phyloP scores from a whole-genome alignment of 2,888 invertebrate genomes.

The Apocheima hispidaria region DNA sequence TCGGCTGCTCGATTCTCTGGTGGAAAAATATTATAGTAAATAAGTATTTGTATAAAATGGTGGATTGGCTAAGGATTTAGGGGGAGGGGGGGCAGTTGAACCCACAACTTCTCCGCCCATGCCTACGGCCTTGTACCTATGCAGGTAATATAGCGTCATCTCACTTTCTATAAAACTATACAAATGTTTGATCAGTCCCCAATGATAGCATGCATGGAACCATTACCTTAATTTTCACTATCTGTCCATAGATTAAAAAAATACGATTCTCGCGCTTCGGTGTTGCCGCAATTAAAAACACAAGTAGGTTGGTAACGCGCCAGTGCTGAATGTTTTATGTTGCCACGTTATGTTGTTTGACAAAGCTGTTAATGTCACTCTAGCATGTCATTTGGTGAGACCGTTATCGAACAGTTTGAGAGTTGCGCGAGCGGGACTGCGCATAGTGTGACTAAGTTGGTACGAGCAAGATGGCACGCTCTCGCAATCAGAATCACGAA shows the following conservation, averaged over 20 bases:
- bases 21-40: no score
- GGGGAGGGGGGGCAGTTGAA: no score
- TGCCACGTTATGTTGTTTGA: slow-evolving; percentile 75
- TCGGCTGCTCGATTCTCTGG: no score
- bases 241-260: slow-evolving; percentile 43
- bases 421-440: no score
- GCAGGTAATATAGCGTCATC: background rate
- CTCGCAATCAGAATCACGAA: no score
- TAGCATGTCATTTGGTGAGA: slow-evolving; percentile 77
- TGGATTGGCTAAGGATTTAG: no score
- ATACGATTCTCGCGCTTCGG: slow-evolving; percentile 52
- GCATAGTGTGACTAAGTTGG: no score
- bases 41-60: no score
- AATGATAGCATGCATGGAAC: slow-evolving; percentile 32
- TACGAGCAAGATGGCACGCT: no score
- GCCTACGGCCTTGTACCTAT: background rate
- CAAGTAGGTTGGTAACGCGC: slow-evolving; percentile 60
- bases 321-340: slow-evolving; percentile 74
- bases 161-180: slow-evolving; percentile 1
- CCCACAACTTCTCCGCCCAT: background rate
- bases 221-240: slow-evolving; percentile 38
- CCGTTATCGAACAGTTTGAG: no score
- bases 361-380: slow-evolving; percentile 82
- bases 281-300: slow-evolving; percentile 75
- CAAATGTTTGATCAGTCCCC: slow-evolving; percentile 20